Conservation (phyloP, 2,888 invertebrate species). For the Melanostoma mellinum region DNA sequence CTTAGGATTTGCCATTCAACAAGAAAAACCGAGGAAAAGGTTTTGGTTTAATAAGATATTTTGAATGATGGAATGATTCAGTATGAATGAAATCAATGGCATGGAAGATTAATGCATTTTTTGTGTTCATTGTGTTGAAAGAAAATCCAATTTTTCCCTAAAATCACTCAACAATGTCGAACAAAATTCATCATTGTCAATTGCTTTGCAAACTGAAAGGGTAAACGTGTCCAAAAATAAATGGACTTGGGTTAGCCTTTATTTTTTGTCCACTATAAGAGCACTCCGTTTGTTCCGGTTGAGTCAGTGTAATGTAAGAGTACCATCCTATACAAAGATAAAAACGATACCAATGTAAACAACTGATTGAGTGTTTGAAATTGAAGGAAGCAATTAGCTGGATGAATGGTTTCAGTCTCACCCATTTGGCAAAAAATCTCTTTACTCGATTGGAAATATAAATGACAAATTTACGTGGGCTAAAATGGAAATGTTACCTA, state of each 20-base stretch:
- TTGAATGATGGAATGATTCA: not conserved
- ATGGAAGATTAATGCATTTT: slow-evolving; percentile 59
- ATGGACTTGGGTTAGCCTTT: slow-evolving; percentile 18
- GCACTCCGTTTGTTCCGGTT: slow-evolving; percentile 19
- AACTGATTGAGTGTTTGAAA: slow-evolving; percentile 26
- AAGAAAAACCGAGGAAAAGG: slow-evolving; percentile 3
- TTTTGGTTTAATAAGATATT: not conserved
- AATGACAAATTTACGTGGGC: slow-evolving; percentile 25
- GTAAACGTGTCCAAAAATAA: not conserved
- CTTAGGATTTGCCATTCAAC: slow-evolving; percentile 1
- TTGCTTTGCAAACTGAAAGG: slow-evolving; percentile 28
- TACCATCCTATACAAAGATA: not conserved
- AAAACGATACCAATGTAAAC: slow-evolving; percentile 2
- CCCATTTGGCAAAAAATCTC: slow-evolving; percentile 16
- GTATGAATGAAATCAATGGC: slow-evolving; percentile 41
- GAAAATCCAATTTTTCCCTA: slow-evolving; percentile 20
- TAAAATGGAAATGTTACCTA: slow-evolving; percentile 18
- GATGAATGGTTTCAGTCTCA: slow-evolving; percentile 31
- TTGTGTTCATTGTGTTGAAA: slow-evolving; percentile 35
- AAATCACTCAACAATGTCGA: slow-evolving; percentile 35
- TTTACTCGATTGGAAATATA: slow-evolving; percentile 23
- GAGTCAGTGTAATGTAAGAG: slow-evolving; percentile 21
- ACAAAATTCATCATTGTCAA: slow-evolving; percentile 59
- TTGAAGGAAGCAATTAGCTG: slow-evolving; percentile 49
- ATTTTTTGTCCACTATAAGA: slow-evolving; percentile 15